Evolutionary conservation across 2,113 vertebrate genomes (phyloP), one percentile per base, ranked within the genome.

Genomic region (Spheniscus mendiculus): DNA sequence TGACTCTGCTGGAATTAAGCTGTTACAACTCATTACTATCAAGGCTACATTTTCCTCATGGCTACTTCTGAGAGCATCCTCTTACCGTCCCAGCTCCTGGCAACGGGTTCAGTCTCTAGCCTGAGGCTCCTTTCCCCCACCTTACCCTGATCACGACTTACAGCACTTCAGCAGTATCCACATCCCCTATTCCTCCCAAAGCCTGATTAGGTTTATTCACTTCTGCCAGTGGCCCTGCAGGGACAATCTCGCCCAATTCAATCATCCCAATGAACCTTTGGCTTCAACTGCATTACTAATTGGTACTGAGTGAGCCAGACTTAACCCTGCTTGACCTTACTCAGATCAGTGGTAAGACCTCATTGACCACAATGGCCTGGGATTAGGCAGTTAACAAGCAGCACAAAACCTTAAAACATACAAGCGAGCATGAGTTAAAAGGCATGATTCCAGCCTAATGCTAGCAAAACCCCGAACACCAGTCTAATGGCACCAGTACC

Each of bases 1-100:
- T 27, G 82, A 85, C 73, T 89, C 42, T 36, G 69, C 77, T 89
- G 96, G 95, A 91, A 95, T 94, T 52, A 69, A 78, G 53, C 69
- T 0, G 6, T 22, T 91, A 76, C 79, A 92, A 79, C 53, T 96
- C 92, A 65, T 96, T 95, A 70, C 84, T 59, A 61, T 58, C 91
- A 81, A 74, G 71, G 93, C 83, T 89, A n/a, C 32, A 19, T 93
- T 90, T 95, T 91, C 88, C 81, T 87, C 32, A 23, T 30, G 71
- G 90, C 44, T 83, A 56, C 67, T 91, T 92, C 83, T 1, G 5
- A 38, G 55, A 72, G 20, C 50, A 56, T 55, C 66, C 74, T 84
- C 62, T 56, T 52, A 30, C 76, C 80, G 36, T 25, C 47, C n/a
- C 52, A 67, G 83, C 85, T 70, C 42, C 63, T 2, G 12, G 40